phyloP scores from a whole-genome alignment of 2,797 vertebrate species.

The Channa striata region DNA sequence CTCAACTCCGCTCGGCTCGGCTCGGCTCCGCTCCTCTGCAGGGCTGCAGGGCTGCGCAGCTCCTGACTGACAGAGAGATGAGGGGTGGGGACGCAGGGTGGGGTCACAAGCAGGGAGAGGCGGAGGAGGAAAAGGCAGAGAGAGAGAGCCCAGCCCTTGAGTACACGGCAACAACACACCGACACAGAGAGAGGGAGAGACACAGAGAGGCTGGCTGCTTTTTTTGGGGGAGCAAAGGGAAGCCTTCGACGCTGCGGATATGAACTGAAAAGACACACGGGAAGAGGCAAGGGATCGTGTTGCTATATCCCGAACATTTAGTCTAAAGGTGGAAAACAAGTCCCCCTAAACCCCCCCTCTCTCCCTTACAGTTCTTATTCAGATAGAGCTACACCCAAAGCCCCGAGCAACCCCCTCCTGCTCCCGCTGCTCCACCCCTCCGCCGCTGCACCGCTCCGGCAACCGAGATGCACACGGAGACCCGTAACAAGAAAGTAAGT shows the following conservation, averaged over 20 bases:
- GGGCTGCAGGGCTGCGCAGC: slow-evolving; percentile 70
- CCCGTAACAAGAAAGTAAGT: slow-evolving; percentile 89
- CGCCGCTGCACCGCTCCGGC: slow-evolving; percentile 78
- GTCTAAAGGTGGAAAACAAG: slow-evolving; percentile 78
- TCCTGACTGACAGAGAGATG: slow-evolving; percentile 80
- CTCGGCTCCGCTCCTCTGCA: slow-evolving; percentile 69
- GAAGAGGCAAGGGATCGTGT: slow-evolving; percentile 69
- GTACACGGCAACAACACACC: slow-evolving; percentile 85
- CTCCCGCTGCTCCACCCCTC: slow-evolving; percentile 79
- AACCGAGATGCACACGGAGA: slow-evolving; percentile 90
- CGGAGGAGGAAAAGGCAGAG: slow-evolving; percentile 88
- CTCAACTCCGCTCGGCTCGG: slow-evolving; percentile 52
- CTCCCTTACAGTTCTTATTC: slow-evolving; percentile 70
- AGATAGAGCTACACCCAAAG: slow-evolving; percentile 75
- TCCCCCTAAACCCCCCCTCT: slow-evolving; percentile 52
- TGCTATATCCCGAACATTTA: slow-evolving; percentile 54
- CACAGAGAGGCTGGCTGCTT: slow-evolving; percentile 51
- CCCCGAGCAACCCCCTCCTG: slow-evolving; percentile 74
- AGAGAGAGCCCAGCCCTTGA: slow-evolving; percentile 88
- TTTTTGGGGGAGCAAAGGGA: slow-evolving; percentile 65
- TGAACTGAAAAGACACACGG: slow-evolving; percentile 74
- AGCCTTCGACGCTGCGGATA: slow-evolving; percentile 81
- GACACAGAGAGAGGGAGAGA: slow-evolving; percentile 57
- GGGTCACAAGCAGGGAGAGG: slow-evolving; percentile 91
- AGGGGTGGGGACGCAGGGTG: slow-evolving; percentile 95